These are phyloP conservation scores for Eucidaris tribuloides DNA, from an alignment of 35 echinoderm and acorn worm genomes.

Conservation along the genomic window DNA sequence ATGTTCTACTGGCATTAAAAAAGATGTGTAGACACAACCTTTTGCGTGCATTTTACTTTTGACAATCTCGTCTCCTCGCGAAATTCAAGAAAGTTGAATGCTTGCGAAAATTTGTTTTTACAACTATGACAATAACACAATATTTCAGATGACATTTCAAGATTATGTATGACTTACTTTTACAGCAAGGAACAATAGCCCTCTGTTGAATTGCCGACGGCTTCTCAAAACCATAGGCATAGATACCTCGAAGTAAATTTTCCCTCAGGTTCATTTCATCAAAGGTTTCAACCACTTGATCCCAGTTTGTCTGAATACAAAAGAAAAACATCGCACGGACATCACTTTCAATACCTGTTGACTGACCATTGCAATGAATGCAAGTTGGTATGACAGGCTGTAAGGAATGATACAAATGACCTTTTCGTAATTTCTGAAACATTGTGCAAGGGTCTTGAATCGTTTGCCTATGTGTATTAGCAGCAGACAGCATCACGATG, in stretches of 20 bases:
- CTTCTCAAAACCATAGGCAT: constrained; percentile 98
- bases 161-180: constrained; percentile 43
- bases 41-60: too few relatives aligned
- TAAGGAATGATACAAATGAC: too few relatives aligned
- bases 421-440: background rate
- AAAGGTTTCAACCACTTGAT: constrained; percentile 62
- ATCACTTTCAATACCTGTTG: background rate
- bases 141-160: background rate
- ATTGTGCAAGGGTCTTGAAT: background rate
- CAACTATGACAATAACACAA: background rate
- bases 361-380: background rate
- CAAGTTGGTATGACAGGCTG: background rate
- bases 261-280: constrained; percentile 86
- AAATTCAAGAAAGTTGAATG: too few relatives aligned
- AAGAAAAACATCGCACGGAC: background rate
- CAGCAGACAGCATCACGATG: background rate
- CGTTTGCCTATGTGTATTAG: background rate
- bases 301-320: constrained; percentile 57
- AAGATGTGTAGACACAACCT: too few relatives aligned
- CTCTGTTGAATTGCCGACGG: constrained; percentile 98
- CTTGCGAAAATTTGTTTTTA: background rate
- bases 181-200: constrained; percentile 92
- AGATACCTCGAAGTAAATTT: constrained; percentile 82
- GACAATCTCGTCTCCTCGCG: too few relatives aligned
- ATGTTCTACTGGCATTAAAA: too few relatives aligned